These are phyloP conservation scores for Neuroterus valhalla DNA, from an alignment of 1,140 invertebrate genomes.

Conservation along the genomic window DNA sequence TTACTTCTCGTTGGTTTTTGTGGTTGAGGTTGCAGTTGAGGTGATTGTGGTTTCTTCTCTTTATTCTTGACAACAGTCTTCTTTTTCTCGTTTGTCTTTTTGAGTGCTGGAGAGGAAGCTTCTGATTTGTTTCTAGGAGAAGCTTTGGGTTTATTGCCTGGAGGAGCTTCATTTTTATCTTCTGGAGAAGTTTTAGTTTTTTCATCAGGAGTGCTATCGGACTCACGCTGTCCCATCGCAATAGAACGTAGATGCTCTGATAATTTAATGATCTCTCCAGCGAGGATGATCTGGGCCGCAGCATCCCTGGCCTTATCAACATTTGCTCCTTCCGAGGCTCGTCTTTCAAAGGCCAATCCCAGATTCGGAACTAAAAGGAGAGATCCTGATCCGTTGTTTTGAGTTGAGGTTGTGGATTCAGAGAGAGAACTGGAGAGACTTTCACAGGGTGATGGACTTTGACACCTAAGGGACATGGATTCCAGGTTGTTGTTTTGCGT, in stretches of 20 bases:
- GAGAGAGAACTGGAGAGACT: conserved; percentile 79
- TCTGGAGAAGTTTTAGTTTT: too few species aligned
- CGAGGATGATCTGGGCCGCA: conserved; percentile 71
- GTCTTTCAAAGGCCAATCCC: conserved; percentile 76
- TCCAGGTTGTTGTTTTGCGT: conserved; percentile 56
- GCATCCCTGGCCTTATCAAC: conserved; percentile 58
- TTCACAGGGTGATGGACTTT: conserved; percentile 85
- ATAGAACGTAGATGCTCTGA: conserved; percentile 69
- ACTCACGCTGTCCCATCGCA: conserved; percentile 46
- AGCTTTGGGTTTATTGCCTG: too few species aligned
- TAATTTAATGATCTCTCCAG: conserved; percentile 87
- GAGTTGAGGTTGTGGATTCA: conserved; percentile 45
- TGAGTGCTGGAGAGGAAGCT: not conserved
- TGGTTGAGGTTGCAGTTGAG: too few species aligned
- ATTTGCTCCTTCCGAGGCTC: conserved; percentile 82
- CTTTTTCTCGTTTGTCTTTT: conserved; percentile 18
- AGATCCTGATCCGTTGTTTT: conserved; percentile 32
- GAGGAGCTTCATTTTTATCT: too few species aligned
- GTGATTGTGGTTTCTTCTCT: not conserved
- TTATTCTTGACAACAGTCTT: not conserved
- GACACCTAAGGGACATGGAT: conserved; percentile 75
- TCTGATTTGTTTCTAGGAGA: conserved; percentile 15
- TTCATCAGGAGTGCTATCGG: too few species aligned
- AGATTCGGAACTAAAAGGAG: conserved; percentile 51
- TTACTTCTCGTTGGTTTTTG: not conserved